Evolutionary conservation across 2,113 vertebrate species (phyloP).

Genomic region (Microcebus jonahi): DNA sequence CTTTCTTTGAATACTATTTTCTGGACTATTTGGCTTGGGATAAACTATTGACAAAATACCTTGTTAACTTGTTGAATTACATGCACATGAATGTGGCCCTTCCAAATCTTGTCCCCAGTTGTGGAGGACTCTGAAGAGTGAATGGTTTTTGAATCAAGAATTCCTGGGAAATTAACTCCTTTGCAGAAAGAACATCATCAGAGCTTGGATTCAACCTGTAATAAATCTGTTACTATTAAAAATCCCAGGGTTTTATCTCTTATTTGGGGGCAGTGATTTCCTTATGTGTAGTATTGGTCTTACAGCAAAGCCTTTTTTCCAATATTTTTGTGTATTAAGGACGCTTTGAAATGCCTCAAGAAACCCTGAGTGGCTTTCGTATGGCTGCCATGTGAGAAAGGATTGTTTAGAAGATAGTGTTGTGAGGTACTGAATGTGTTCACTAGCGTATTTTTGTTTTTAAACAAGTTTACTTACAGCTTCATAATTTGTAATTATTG

Average conservation of each 20-base stretch:
- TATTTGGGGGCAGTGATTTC: neutral
- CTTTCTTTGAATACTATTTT: neutral
- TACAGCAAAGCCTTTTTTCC: neutral
- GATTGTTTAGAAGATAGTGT: neutral
- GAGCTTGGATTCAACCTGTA: constrained; percentile 15
- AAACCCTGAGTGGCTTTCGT: neutral
- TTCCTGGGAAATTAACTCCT: neutral
- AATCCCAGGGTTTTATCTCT: neutral
- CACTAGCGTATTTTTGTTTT: neutral
- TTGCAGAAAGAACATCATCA: neutral
- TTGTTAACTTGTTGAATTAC: constrained; percentile 20
- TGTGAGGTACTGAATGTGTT: neutral
- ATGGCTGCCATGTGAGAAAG: neutral
- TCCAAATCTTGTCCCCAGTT: neutral
- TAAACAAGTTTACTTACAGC: neutral
- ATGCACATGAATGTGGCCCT: neutral
- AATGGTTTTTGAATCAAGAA: neutral
- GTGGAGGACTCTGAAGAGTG: neutral
- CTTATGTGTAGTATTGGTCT: neutral
- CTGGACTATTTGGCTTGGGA: neutral
- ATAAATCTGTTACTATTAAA: constrained; percentile 5
- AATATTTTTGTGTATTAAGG: neutral
- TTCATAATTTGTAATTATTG: neutral
- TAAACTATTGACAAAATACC: neutral
- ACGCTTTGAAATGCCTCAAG: neutral